Evolutionary conservation across 2,888 invertebrate genomes (phyloP).

Genomic region (Anthrax anthrax): DNA sequence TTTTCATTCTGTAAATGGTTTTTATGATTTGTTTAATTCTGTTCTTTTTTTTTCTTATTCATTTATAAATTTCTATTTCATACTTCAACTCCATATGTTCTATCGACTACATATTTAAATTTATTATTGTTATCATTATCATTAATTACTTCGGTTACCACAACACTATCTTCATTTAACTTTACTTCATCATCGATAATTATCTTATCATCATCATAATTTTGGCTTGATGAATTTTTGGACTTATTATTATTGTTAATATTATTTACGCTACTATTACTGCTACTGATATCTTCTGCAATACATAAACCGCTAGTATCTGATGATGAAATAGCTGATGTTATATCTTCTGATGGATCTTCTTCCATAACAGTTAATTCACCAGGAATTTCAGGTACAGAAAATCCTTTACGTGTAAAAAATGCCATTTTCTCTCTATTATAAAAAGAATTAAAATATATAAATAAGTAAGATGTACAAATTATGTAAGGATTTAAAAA

Average conservation of each 20-base stretch:
- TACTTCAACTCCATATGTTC: conserved; percentile 73
- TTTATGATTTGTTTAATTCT: too few relatives aligned
- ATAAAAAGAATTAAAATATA: too few relatives aligned
- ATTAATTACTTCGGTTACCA: too few relatives aligned
- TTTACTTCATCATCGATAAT: conserved; percentile 19
- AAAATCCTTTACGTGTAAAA: conserved; percentile 69
- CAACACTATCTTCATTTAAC: conserved; percentile 26
- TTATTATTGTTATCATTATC: conserved; percentile 39
- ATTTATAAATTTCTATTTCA: conserved; percentile 29
- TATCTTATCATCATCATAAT: conserved; percentile 12
- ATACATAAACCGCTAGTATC: not conserved
- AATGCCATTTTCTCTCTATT: conserved; percentile 92
- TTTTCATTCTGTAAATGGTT: too few relatives aligned
- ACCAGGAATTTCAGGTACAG: conserved; percentile 59
- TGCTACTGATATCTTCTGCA: conserved; percentile 21
- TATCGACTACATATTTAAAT: conserved; percentile 70
- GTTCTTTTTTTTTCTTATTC: not conserved
- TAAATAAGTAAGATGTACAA: too few relatives aligned
- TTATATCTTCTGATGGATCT: conserved; percentile 25
- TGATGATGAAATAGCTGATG: conserved; percentile 3
- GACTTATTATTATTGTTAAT: not conserved
- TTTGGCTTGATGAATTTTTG: not conserved
- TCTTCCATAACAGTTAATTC: conserved; percentile 38
- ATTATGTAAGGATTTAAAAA: too few relatives aligned
- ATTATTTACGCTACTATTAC: conserved; percentile 12